Conservation (phyloP, 37 sponge, comb jelly and placozoan genomes). For the Ianthella basta region DNA sequence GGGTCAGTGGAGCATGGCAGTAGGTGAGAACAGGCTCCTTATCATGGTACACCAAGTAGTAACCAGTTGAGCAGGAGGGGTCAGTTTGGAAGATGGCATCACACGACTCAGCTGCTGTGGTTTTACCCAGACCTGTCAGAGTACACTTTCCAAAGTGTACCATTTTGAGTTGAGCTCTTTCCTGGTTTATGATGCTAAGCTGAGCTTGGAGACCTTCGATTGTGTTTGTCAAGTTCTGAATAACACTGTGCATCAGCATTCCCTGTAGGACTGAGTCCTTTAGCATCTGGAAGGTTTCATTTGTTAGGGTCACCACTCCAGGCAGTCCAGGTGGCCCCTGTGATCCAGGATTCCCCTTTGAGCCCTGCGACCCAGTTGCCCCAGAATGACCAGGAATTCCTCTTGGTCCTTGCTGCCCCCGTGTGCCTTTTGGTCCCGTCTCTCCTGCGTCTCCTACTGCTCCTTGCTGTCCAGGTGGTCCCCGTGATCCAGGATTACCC, state of each 20-base stretch:
- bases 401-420: not conserved
- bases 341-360: not conserved
- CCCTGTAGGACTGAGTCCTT: too few relatives aligned
- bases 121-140: not conserved
- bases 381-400: not conserved
- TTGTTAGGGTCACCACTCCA: not conserved
- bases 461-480: not conserved
- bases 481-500: not conserved
- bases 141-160: not conserved
- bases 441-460: not conserved
- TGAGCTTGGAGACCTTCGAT: not conserved
- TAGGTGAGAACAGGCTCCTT: conserved; percentile 3
- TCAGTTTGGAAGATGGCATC: conserved; percentile 9
- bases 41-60: not conserved
- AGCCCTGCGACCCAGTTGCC: too few relatives aligned
- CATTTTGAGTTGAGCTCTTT: not conserved
- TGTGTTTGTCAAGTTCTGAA: too few relatives aligned
- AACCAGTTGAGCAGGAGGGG: not conserved
- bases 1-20: not conserved
- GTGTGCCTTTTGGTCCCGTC: not conserved
- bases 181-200: not conserved
- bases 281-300: too few relatives aligned
- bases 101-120: not conserved
- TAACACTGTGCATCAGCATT: too few relatives aligned
- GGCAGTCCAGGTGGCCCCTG: not conserved